Conservation (phyloP, 2,888 invertebrate species). For the Morinoia aosen region DNA sequence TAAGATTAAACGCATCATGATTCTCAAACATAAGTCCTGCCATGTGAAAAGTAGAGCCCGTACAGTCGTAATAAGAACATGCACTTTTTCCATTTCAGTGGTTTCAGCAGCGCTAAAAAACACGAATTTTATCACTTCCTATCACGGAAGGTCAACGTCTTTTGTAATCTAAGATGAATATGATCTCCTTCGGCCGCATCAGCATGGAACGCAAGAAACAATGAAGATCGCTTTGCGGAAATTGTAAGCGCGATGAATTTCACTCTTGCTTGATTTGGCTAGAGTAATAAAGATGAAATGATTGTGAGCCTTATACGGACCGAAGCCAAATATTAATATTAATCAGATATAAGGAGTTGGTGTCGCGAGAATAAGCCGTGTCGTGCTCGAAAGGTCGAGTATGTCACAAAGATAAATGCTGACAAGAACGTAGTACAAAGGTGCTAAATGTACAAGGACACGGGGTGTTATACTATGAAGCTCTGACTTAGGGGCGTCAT, state of each 20-base stretch:
- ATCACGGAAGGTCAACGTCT: neutral
- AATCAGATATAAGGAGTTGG: neutral
- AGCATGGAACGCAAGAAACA: neutral
- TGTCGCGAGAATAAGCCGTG: neutral
- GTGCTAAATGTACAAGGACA: conserved; percentile 38
- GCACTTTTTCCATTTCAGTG: neutral
- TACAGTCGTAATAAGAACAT: neutral
- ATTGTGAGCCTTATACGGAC: neutral
- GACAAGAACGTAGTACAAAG: conserved; percentile 39
- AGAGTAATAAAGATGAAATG: conserved; percentile 38
- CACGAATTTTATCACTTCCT: neutral
- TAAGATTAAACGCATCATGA: neutral
- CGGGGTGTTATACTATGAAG: conserved; percentile 38
- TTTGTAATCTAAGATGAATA: neutral
- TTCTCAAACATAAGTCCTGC: too few relatives aligned
- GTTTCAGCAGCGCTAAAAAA: neutral
- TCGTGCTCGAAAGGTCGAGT: conserved; percentile 36
- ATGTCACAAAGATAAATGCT: conserved; percentile 14
- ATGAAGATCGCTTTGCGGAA: neutral
- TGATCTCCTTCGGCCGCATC: neutral
- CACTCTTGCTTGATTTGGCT: neutral
- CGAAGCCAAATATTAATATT: conserved; percentile 34
- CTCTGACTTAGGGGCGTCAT: neutral
- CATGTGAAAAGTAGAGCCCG: neutral
- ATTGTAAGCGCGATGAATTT: conserved; percentile 17